phyloP scores from a whole-genome alignment of 2,888 invertebrate genomes.

The Xestia c-nigrum region DNA sequence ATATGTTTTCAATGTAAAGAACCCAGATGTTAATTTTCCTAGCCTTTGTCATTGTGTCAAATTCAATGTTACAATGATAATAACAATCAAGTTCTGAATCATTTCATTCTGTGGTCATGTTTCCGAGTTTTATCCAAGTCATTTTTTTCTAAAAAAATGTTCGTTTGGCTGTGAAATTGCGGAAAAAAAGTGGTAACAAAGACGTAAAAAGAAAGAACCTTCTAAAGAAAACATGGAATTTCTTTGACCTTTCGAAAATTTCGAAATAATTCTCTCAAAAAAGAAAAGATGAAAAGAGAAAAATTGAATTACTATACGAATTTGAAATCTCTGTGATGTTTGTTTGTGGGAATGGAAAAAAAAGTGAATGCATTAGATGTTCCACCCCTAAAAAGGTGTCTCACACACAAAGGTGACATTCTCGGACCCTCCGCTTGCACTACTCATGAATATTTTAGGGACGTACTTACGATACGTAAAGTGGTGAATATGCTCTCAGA shows the following conservation, averaged over 20 bases:
- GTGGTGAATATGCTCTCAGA: conserved; percentile 77
- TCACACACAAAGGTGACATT: conserved; percentile 74
- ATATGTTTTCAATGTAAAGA: conserved; percentile 15
- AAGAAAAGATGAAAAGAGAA: conserved; percentile 76
- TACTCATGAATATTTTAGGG: conserved; percentile 86
- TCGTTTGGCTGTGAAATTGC: conserved; percentile 43
- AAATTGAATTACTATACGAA: conserved; percentile 84
- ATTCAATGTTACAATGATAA: conserved; percentile 44
- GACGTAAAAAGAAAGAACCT: conserved; percentile 33
- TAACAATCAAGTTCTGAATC: conserved; percentile 43
- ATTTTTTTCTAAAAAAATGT: conserved; percentile 41
- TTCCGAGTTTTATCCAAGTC: conserved; percentile 33
- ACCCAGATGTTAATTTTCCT: conserved; percentile 50
- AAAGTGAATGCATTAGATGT: conserved; percentile 84
- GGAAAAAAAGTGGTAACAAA: conserved; percentile 50
- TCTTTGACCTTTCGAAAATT: conserved; percentile 59
- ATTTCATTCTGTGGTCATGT: conserved; percentile 27
- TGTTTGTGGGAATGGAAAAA: conserved; percentile 82
- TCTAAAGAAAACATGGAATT: conserved; percentile 60
- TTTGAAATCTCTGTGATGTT: conserved; percentile 83
- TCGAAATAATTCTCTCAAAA: conserved; percentile 65
- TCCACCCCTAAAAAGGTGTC: conserved; percentile 72
- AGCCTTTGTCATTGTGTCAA: conserved; percentile 46
- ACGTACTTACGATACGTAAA: conserved; percentile 77
- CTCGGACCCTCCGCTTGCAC: conserved; percentile 80